phyloP scores from a whole-genome alignment of 2,888 invertebrate species.

The Galeruca laticollis region DNA sequence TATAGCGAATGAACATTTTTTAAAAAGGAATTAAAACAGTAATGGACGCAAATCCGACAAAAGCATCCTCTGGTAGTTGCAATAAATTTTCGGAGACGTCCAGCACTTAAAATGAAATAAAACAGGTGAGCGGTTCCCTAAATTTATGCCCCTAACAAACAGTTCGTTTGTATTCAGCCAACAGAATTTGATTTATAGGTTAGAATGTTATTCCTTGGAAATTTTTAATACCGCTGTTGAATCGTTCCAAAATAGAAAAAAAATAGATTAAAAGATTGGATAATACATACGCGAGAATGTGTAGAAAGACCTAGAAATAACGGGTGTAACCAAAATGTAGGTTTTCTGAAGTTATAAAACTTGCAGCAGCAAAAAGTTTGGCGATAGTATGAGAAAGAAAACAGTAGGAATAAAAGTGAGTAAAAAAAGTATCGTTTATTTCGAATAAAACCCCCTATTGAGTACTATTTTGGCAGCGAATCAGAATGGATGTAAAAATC shows the following conservation, averaged over 20 bases:
- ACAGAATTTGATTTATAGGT: slow-evolving; percentile 21
- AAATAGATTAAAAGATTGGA: too few relatives aligned
- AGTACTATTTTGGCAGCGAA: too few relatives aligned
- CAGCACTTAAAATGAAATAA: slow-evolving; percentile 34
- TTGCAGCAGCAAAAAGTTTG: too few relatives aligned
- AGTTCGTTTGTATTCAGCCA: slow-evolving; percentile 15
- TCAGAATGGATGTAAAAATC: too few relatives aligned
- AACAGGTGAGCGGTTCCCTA: slow-evolving; percentile 34
- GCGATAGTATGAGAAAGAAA: too few relatives aligned
- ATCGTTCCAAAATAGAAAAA: neutral
- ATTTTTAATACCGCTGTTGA: neutral
- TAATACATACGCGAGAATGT: too few relatives aligned
- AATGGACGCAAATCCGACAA: slow-evolving; percentile 26
- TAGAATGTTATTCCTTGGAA: neutral
- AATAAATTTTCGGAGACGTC: slow-evolving; percentile 31
- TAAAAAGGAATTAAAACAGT: slow-evolving; percentile 18
- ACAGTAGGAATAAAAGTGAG: too few relatives aligned
- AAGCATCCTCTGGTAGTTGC: slow-evolving; percentile 20
- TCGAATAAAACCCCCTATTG: too few relatives aligned
- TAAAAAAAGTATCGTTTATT: too few relatives aligned
- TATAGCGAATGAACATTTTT: slow-evolving; percentile 8
- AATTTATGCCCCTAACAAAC: slow-evolving; percentile 31
- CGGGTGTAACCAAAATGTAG: too few relatives aligned
- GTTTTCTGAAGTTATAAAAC: too few relatives aligned
- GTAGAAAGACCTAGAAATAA: too few relatives aligned